phyloP scores from a whole-genome alignment of 2,113 vertebrate species.

The Sinocyclocheilus anophthalmus region DNA sequence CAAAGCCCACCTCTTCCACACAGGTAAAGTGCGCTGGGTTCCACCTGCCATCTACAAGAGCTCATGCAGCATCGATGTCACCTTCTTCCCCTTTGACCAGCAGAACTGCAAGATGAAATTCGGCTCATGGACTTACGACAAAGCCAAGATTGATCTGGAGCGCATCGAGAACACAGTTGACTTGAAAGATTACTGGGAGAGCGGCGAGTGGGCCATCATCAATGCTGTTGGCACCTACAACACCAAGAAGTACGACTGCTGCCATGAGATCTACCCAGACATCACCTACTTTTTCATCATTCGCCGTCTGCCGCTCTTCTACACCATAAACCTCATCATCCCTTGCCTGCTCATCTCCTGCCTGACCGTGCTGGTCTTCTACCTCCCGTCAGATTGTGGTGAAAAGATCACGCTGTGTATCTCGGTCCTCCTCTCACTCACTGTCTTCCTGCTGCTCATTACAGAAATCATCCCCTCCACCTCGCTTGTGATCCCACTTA shows the following conservation, averaged over 20 bases:
- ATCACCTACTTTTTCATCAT: slow-evolving; percentile 95
- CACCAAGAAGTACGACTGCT: slow-evolving; percentile 96
- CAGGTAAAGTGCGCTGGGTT: slow-evolving; percentile 81
- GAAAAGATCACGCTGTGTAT: slow-evolving; percentile 98
- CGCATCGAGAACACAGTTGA: slow-evolving; percentile 76
- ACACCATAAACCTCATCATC: slow-evolving; percentile 96
- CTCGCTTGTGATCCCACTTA: slow-evolving; percentile 94
- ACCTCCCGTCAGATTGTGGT: slow-evolving; percentile 92
- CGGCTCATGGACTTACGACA: slow-evolving; percentile 96
- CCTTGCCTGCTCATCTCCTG: slow-evolving; percentile 96
- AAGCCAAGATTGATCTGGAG: slow-evolving; percentile 96
- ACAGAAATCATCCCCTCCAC: slow-evolving; percentile 98
- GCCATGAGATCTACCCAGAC: slow-evolving; percentile 92
- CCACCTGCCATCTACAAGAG: slow-evolving; percentile 98
- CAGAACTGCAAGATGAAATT: slow-evolving; percentile 99
- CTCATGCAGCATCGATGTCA: slow-evolving; percentile 98
- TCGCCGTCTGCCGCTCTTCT: slow-evolving; percentile 91
- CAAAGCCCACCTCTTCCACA: slow-evolving; percentile 89
- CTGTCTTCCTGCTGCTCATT: slow-evolving; percentile 96
- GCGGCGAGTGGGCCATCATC: slow-evolving; percentile 95
- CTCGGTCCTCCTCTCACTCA: slow-evolving; percentile 94
- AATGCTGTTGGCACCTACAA: slow-evolving; percentile 89
- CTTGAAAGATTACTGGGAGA: slow-evolving; percentile 97
- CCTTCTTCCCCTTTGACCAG: slow-evolving; percentile 98
- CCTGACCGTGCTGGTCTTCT: slow-evolving; percentile 94